phyloP scores from a whole-genome alignment of 2,113 vertebrate genomes.

The Raja brachyura region DNA sequence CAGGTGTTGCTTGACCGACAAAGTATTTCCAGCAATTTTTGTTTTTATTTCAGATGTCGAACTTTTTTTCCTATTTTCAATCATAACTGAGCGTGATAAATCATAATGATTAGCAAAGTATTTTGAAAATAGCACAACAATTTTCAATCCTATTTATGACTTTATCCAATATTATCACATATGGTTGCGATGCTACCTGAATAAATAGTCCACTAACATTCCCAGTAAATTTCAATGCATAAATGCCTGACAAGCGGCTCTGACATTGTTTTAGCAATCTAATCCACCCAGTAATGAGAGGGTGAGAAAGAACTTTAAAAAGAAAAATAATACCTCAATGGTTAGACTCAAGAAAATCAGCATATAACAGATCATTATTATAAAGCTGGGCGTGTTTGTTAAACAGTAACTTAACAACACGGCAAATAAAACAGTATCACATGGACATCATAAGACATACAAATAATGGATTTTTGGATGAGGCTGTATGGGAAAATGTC shows the following conservation, averaged over 20 bases:
- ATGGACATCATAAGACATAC: neutral
- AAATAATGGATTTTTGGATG: neutral
- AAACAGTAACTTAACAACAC: neutral
- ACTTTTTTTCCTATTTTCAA: neutral
- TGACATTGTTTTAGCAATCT: neutral
- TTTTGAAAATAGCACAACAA: neutral
- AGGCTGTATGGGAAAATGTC: neutral
- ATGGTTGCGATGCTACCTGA: neutral
- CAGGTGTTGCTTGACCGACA: neutral
- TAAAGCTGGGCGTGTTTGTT: neutral
- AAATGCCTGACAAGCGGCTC: neutral
- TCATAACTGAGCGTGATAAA: neutral
- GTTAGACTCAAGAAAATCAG: neutral
- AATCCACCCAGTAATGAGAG: neutral
- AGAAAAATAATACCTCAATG: neutral
- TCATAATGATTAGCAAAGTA: neutral
- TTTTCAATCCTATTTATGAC: neutral
- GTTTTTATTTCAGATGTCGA: neutral
- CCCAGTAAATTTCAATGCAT: neutral
- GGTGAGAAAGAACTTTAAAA: neutral
- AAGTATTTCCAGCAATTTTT: neutral
- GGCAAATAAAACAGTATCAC: neutral
- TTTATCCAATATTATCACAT: neutral
- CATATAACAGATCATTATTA: neutral
- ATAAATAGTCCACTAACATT: neutral